Conservation (phyloP, 2,797 vertebrate species). For the Momotus momota region DNA sequence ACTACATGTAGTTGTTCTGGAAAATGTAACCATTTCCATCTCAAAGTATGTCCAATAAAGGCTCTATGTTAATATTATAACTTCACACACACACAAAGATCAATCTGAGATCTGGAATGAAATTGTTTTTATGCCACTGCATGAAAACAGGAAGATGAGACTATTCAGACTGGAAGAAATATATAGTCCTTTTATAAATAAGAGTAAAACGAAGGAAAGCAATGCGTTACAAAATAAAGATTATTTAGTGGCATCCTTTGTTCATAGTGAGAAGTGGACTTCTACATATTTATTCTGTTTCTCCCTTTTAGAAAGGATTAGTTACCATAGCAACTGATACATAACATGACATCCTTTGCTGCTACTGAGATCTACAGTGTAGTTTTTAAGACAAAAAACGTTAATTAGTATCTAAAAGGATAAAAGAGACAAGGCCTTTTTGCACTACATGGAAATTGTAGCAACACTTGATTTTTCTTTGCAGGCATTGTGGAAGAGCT, state of each 20-base stretch:
- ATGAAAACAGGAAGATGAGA: not conserved
- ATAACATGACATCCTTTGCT: not conserved
- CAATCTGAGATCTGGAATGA: not conserved
- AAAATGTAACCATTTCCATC: not conserved
- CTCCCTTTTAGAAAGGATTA: slow-evolving; percentile 20
- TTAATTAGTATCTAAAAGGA: slow-evolving; percentile 20
- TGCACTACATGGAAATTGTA: not conserved
- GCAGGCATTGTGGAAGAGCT: rapidly evolving
- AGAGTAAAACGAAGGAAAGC: not conserved
- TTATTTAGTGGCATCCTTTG: not conserved
- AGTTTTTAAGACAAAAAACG: not conserved
- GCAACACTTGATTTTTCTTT: not conserved
- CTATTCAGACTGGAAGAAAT: not conserved
- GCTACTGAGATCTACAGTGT: not conserved
- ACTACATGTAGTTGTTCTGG: not conserved
- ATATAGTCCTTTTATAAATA: not conserved
- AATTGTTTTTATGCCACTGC: not conserved
- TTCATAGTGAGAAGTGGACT: not conserved
- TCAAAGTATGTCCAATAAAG: not conserved
- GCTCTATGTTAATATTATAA: not conserved
- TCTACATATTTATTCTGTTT: not conserved
- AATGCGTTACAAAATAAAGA: not conserved
- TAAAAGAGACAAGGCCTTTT: not conserved
- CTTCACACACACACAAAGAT: not conserved
- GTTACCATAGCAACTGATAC: slow-evolving; percentile 48